These are phyloP conservation scores for Taphrorychus bicolor DNA, from an alignment of 2,888 invertebrate genomes.

Conservation along the genomic window DNA sequence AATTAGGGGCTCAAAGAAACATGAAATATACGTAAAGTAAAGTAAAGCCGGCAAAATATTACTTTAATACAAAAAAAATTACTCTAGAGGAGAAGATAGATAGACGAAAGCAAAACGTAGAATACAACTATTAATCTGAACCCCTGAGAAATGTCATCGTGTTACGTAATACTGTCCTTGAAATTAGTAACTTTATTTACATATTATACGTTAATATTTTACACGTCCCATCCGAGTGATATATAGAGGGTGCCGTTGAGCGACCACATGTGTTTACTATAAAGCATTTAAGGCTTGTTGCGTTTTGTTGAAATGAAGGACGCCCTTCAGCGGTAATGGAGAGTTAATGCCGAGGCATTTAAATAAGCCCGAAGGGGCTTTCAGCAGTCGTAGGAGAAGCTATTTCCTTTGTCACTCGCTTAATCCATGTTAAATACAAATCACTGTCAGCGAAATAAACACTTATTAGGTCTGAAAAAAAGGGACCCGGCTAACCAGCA, in stretches of 20 bases:
- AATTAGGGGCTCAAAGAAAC: background rate
- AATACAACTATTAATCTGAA: conserved; percentile 20
- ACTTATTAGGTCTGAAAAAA: conserved; percentile 1
- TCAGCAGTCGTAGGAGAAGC: conserved; percentile 2
- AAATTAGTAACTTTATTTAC: conserved; percentile 19
- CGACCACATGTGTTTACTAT: background rate
- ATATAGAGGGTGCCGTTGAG: background rate
- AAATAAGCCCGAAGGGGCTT: conserved; percentile 4
- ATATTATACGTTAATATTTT: conserved; percentile 2
- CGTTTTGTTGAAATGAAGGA: conserved; percentile 8
- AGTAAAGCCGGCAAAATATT: conserved; percentile 23
- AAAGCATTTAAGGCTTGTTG: background rate
- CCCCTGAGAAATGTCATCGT: conserved; percentile 16
- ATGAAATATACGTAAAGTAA: background rate
- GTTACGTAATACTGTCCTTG: conserved; percentile 7
- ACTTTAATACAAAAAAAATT: conserved; percentile 11
- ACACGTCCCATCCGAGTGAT: background rate
- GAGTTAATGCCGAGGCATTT: conserved; percentile 7
- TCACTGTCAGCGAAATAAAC: conserved; percentile 5
- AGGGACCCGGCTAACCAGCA: background rate
- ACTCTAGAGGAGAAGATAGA: conserved; percentile 8
- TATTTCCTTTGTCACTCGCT: conserved; percentile 8
- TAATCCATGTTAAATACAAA: conserved; percentile 5
- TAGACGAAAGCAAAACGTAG: conserved; percentile 16
- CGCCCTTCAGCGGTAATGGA: conserved; percentile 9